Evolutionary conservation across 1,140 invertebrate genomes (phyloP).

Genomic region (Tetramorium parvispinum): DNA sequence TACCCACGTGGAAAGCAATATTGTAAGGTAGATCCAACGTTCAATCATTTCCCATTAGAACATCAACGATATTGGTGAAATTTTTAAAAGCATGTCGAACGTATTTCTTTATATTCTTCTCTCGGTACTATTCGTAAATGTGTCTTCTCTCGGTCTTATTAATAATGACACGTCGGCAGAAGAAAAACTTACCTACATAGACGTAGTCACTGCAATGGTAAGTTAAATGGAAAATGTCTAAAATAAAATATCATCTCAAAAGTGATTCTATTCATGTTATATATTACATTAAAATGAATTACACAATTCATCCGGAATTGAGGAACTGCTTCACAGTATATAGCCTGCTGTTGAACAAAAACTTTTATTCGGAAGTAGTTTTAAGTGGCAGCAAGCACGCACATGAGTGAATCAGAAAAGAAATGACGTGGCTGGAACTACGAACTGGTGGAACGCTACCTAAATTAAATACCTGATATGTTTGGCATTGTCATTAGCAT

Average conservation of each 20-base stretch:
- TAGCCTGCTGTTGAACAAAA: too few species aligned
- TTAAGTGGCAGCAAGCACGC: too few species aligned
- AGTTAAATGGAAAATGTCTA: not conserved
- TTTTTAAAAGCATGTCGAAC: conserved; percentile 6
- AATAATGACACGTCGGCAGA: not conserved
- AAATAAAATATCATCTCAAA: not conserved
- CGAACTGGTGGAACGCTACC: too few species aligned
- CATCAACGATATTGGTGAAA: not conserved
- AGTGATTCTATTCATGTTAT: not conserved
- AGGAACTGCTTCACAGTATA: too few species aligned
- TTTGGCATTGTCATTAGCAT: too few species aligned
- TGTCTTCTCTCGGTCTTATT: not conserved
- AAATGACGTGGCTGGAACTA: too few species aligned
- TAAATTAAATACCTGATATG: too few species aligned
- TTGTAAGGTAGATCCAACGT: not conserved
- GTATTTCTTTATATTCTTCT: not conserved
- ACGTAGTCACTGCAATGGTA: conserved; percentile 53
- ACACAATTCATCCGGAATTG: too few species aligned
- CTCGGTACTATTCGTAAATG: not conserved
- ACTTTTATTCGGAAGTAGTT: too few species aligned
- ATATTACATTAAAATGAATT: not conserved
- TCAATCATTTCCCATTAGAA: not conserved
- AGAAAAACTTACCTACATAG: not conserved
- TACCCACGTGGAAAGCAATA: not conserved
- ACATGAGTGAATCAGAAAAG: too few species aligned